These are phyloP conservation scores for Andrena fulva DNA, from an alignment of 2,888 invertebrate genomes.

Conservation along the genomic window DNA sequence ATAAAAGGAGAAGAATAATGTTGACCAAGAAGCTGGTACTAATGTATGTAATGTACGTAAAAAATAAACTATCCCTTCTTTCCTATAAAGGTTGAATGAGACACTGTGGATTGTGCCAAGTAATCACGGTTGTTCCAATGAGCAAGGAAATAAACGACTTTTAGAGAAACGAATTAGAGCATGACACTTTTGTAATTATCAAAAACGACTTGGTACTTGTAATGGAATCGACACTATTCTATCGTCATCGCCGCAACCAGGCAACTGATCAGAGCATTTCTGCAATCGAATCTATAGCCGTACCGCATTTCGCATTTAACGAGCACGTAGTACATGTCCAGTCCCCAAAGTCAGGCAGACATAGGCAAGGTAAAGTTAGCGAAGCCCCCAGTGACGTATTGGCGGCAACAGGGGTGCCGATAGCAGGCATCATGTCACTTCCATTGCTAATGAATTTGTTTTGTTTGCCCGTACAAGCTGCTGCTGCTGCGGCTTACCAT, in stretches of 20 bases:
- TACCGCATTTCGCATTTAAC: conserved; percentile 61
- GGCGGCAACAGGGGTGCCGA: conserved; percentile 82
- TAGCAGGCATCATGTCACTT: conserved; percentile 87
- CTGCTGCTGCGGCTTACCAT: conserved; percentile 83
- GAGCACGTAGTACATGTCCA: conserved; percentile 64
- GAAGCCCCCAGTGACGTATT: conserved; percentile 83
- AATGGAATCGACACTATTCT: conserved; percentile 60
- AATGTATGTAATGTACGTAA: conserved; percentile 12
- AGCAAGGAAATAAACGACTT: conserved; percentile 63
- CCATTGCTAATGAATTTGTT: conserved; percentile 86
- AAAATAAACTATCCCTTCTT: conserved; percentile 14
- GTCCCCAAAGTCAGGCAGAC: conserved; percentile 74
- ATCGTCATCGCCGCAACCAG: conserved; percentile 52
- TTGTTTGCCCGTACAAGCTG: conserved; percentile 86
- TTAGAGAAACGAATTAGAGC: conserved; percentile 41
- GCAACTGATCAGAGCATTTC: conserved; percentile 67
- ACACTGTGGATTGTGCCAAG: conserved; percentile 16
- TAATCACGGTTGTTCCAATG: conserved; percentile 45
- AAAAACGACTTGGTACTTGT: conserved; percentile 61
- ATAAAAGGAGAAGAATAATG: conserved; percentile 22
- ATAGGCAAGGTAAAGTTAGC: conserved; percentile 80
- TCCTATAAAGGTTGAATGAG: conserved; percentile 17
- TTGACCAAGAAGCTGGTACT: conserved; percentile 16
- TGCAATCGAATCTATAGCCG: conserved; percentile 68
- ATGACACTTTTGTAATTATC: conserved; percentile 25